Evolutionary conservation across 2,797 vertebrate genomes (phyloP).

Genomic region (Chelmon rostratus): DNA sequence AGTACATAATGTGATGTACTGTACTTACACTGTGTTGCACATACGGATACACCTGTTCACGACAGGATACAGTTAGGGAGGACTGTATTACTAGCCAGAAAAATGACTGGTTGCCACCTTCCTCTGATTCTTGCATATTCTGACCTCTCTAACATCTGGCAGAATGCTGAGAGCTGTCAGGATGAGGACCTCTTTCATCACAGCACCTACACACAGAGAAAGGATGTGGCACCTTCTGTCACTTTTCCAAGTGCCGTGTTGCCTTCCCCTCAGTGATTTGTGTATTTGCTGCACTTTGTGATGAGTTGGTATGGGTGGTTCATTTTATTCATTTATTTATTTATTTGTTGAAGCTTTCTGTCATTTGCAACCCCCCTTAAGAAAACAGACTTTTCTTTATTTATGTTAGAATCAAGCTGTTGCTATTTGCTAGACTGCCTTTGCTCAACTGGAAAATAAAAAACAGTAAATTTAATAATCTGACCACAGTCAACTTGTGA

Average conservation of each 20-base stretch:
- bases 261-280: neutral
- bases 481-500: neutral
- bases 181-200: slow-evolving; percentile 37
- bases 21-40: neutral
- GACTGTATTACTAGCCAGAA: neutral
- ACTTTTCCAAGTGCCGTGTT: slow-evolving; percentile 17
- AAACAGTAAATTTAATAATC: neutral
- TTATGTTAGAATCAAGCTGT: neutral
- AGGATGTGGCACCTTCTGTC: slow-evolving; percentile 23
- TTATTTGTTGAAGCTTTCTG: neutral
- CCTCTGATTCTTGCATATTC: slow-evolving; percentile 21
- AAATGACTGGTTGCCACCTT: slow-evolving; percentile 16
- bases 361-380: neutral
- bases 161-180: slow-evolving; percentile 27
- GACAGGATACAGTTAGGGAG: neutral
- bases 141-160: slow-evolving; percentile 32
- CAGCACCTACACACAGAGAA: slow-evolving; percentile 26
- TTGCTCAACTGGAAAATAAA: neutral
- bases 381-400: neutral
- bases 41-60: slow-evolving; percentile 3
- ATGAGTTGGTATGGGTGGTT: neutral
- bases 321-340: neutral
- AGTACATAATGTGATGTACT: neutral
- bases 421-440: neutral
- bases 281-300: slow-evolving; percentile 29